Base-by-base conservation (phyloP, 2,888 invertebrate genomes). In the Brenthis hecate region DNA sequence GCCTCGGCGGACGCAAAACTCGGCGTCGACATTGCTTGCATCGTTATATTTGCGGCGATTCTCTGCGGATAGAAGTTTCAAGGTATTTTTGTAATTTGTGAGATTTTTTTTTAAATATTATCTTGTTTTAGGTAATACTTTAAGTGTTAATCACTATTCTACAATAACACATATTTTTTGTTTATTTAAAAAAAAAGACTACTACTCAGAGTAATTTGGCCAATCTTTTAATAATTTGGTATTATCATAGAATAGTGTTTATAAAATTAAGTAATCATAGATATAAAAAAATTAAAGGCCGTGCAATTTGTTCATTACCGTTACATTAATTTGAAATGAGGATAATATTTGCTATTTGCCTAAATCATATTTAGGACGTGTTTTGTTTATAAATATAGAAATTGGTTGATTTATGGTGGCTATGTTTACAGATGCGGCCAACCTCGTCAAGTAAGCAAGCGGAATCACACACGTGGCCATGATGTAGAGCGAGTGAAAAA, bases 21-120 rank as follows among this genome's bases (percentile, higher is more conserved):
- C 78, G 92, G 55, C 83, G 91, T 61, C 81, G 86, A 65, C 89
- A 88, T 72, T 92, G 92, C 77, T 72, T 88, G 69, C 83, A 76
- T 54, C 81, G 81, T 58, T 76, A 76, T 61, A 73, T 85, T 72
- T 92, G 92, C 73, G 88, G 92, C 13, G 86, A 86, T 66, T 78
- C 87, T 8, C 77, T 91, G 11, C 82, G 89, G 56, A 82, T 92
- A 55, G 89, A 92, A 83, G 83, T 91, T 57, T 75, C 85, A 61
- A 86, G 88, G 92, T 91, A 76, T 58, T 28, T 43, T 43, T 56
- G 16, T 50, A 32, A 43, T 43, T 11, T 8, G 1, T 8, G 11
- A 3, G 36, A 36, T 3, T 43, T 43, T 43, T 43, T 19, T 43
- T 43, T 11, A 43, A 11, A 11, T 11, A 11, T 43, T 43, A 2